Evolutionary conservation across 2,113 vertebrate genomes (phyloP).

Genomic region (Eolophus roseicapilla): DNA sequence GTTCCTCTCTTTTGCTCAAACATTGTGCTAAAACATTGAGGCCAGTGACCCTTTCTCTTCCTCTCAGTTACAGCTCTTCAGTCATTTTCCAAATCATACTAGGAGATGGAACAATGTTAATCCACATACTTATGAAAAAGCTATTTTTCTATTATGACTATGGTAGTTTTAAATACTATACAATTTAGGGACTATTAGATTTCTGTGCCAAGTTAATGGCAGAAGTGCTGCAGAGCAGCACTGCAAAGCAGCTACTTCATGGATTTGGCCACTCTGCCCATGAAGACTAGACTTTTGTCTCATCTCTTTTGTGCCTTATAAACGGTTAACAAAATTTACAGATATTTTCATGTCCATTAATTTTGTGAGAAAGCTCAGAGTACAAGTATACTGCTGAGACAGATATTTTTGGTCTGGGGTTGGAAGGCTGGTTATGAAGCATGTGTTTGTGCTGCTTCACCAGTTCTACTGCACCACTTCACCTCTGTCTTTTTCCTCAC

Average conservation of each 20-base stretch:
- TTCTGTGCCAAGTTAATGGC: not conserved
- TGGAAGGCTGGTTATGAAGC: not conserved
- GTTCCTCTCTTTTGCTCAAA: not conserved
- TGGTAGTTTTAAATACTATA: not conserved
- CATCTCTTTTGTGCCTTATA: not conserved
- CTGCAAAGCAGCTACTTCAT: not conserved
- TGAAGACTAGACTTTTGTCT: not conserved
- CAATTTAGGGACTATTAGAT: not conserved
- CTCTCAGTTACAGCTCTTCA: not conserved
- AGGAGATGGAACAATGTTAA: not conserved
- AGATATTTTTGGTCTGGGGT: not conserved
- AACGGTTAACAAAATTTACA: not conserved
- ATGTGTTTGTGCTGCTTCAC: not conserved
- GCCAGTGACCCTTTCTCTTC: not conserved
- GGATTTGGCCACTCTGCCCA: not conserved
- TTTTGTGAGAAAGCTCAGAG: not conserved
- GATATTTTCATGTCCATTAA: not conserved
- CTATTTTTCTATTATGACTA: not conserved
- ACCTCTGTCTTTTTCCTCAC: not conserved
- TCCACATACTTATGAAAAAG: not conserved
- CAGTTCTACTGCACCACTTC: rapidly evolving
- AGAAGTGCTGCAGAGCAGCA: not conserved
- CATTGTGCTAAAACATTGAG: not conserved
- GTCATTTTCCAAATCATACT: not conserved
- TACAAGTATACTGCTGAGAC: not conserved